Evolutionary conservation across 2,797 vertebrate species (phyloP).

Genomic region (Hafferia zeledoni): DNA sequence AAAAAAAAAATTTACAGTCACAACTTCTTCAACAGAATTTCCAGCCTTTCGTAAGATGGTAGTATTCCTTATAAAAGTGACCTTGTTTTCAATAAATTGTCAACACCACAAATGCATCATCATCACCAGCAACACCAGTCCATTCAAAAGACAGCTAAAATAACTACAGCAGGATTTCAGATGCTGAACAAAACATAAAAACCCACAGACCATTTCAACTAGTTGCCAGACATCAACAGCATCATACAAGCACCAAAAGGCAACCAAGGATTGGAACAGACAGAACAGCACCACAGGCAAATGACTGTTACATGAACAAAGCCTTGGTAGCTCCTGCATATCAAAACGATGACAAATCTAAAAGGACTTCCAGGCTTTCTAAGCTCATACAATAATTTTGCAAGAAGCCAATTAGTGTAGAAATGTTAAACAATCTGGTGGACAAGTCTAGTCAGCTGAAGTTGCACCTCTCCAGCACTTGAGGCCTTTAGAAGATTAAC

Average conservation of each 20-base stretch:
- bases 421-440: not conserved
- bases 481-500: not conserved
- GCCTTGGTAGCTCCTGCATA: not conserved
- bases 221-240: not conserved
- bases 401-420: not conserved
- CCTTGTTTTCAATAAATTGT: not conserved
- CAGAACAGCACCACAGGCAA: not conserved
- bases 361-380: not conserved
- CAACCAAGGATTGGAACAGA: not conserved
- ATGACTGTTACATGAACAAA: not conserved
- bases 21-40: not conserved
- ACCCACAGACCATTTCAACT: not conserved
- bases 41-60: not conserved
- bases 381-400: not conserved
- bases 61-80: not conserved
- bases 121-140: not conserved
- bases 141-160: not conserved
- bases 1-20: not conserved
- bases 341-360: not conserved
- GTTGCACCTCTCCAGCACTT: not conserved
- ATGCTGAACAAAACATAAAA: not conserved
- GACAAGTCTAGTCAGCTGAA: not conserved
- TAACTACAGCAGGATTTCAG: not conserved
- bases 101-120: not conserved
- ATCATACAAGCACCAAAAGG: not conserved